These are phyloP conservation scores for Indicator maculatus DNA, from an alignment of 2,113 vertebrate species.

Conservation along the genomic window DNA sequence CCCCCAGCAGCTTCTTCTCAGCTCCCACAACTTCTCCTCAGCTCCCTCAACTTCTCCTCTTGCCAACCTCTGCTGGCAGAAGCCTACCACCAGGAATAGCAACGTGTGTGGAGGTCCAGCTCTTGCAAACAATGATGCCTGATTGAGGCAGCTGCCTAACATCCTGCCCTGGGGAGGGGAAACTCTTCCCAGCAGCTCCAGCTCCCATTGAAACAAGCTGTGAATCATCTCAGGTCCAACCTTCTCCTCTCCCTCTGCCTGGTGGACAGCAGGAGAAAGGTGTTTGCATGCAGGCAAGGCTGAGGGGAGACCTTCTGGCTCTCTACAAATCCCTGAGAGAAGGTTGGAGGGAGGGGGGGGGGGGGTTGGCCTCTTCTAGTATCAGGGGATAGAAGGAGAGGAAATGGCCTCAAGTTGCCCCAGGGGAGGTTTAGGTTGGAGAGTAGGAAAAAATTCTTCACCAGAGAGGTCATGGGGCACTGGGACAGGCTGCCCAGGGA, in stretches of 20 bases:
- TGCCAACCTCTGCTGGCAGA: constrained; percentile 5
- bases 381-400: too few species aligned
- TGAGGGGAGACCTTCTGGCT: background rate
- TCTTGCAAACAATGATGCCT: background rate
- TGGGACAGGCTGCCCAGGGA: too few species aligned
- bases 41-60: background rate
- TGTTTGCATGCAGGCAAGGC: too few species aligned
- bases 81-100: background rate
- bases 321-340: background rate
- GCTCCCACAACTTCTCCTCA: background rate
- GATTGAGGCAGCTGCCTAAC: constrained; percentile 15
- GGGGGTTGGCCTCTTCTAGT: too few species aligned
- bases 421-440: too few species aligned
- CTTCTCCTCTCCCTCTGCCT: fast-evolving
- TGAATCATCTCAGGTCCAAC: background rate
- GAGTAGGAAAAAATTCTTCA: too few species aligned
- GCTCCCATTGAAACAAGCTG: fast-evolving
- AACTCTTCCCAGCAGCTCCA: background rate
- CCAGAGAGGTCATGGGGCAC: too few species aligned
- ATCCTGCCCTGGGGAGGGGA: background rate
- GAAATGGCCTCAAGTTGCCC: too few species aligned
- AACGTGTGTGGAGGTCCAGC: background rate
- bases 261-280: background rate
- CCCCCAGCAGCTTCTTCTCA: background rate
- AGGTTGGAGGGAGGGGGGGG: too few species aligned